Evolutionary conservation across 1,140 invertebrate species (phyloP), one percentile per base, ranked within the genome.

Genomic region (Aplysia californica): DNA sequence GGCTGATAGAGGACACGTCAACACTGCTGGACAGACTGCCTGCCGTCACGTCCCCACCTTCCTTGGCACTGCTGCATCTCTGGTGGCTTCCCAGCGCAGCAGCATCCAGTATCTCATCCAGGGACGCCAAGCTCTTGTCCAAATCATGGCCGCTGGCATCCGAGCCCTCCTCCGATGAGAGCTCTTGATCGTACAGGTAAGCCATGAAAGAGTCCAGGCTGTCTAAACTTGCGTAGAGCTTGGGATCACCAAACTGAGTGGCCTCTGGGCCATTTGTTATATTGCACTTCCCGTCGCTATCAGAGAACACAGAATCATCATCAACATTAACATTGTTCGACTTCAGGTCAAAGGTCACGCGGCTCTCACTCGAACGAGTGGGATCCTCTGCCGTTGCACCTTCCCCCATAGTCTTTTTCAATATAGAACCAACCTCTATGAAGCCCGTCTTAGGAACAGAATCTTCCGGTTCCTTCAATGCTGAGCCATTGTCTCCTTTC

Each of bases 141-240:
- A n/a, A n/a, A n/a, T n/a, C n/a, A n/a, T n/a, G n/a, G n/a, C n/a
- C n/a, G n/a, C n/a, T n/a, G n/a, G n/a, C n/a, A n/a, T n/a, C n/a
- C n/a, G n/a, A n/a, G n/a, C n/a, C n/a, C n/a, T n/a, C n/a, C n/a
- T n/a, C n/a, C n/a, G n/a, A n/a, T n/a, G n/a, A n/a, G n/a, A n/a
- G n/a, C n/a, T n/a, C n/a, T n/a, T n/a, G n/a, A n/a, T n/a, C n/a
- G n/a, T n/a, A 50, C 15, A 80, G 61, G 55, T 74, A 80, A 15
- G 20, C 39, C 15, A 80, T 55, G 55, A 80, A 80, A 50, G 58
- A 59, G 44, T 80, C 79, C 10, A 80, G 44, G 58, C 55, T 64
- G 36, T 75, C 59, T 31, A 78, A 39, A 38, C 72, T 75, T 56
- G 66, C 15, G 44, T 56, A 75, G 2, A 80, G 76, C 70, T 76